Evolutionary conservation across 2,888 invertebrate species (phyloP), one percentile per base, ranked within the genome.

Genomic region (Mamestra brassicae): DNA sequence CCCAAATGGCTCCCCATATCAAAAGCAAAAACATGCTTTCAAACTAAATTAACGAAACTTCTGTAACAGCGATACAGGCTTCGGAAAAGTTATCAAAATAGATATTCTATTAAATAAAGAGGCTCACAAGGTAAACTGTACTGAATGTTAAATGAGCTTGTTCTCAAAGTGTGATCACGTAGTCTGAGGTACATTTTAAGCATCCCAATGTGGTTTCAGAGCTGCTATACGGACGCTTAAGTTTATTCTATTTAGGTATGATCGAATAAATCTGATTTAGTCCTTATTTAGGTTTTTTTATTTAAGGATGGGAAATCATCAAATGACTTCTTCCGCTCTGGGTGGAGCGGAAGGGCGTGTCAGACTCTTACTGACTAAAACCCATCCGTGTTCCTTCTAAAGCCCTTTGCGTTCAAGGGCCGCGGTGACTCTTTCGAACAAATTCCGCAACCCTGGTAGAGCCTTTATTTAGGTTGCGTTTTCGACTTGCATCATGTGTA

Each of bases 131-230:
- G 67, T 61, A 66, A 66, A 81, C 66, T 69, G 72, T 74, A 71
- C 69, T 69, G 78, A 84, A 84, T 85, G 69, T 78, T 74, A 54
- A 80, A 76, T 67, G 50, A 74, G 45, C 13, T 42, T 61, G 61
- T 72, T 72, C 45, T 8, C 55, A 38, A 42, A 86, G 69, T 81
- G 66, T 61, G 65, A 62, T 84, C 86, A 85, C 85, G 87, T 86
- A 80, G 7, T 7, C 61, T 17, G 52, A 60, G 85, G 69, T 83
- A 80, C 80, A 73, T 70, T 86, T 75, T 73, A 84, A 80, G 86
- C 74, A 74, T 86, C 70, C 57, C 69, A 80, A 86, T 78, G 71
- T 74, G 63, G 60, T 64, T 73, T 80, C 45, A 54, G 63, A 10
- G 38, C 10, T 64, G 3, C 55, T 54, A 55, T 54, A 52, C 13